Conservation (phyloP, 2,888 invertebrate species). For the Habroteleia sp. region DNA sequence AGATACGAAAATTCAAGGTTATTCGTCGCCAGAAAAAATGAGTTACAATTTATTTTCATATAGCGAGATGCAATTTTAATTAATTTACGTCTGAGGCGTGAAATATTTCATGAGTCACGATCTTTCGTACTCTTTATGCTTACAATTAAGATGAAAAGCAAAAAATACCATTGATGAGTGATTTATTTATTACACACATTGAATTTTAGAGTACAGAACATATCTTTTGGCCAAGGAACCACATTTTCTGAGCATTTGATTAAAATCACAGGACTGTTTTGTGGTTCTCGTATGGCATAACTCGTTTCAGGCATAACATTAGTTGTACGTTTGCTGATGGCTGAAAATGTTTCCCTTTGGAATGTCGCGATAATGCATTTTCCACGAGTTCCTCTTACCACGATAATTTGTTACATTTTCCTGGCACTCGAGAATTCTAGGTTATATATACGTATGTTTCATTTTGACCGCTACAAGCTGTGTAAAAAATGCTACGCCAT, state of each 20-base stretch:
- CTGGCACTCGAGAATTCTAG: conserved; percentile 38
- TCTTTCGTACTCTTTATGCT: conserved; percentile 1
- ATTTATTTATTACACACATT: conserved; percentile 5
- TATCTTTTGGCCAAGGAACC: not conserved
- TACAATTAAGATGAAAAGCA: not conserved
- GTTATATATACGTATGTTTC: conserved; percentile 34
- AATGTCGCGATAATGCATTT: conserved; percentile 58
- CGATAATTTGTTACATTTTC: conserved; percentile 57
- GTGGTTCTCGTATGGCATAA: conserved; percentile 24
- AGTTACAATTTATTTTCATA: conserved; percentile 46
- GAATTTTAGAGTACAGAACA: not conserved
- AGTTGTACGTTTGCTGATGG: conserved; percentile 33
- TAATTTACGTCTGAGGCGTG: conserved; percentile 18
- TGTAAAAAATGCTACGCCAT: conserved; percentile 28
- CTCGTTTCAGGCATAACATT: conserved; percentile 40
- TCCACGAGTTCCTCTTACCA: conserved; percentile 47
- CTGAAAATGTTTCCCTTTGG: conserved; percentile 34
- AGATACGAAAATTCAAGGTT: conserved; percentile 46
- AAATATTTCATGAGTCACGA: conserved; percentile 26
- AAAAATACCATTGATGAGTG: conserved; percentile 3
- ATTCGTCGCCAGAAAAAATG: conserved; percentile 39
- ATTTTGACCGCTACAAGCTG: conserved; percentile 37
- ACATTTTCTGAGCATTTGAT: conserved; percentile 27
- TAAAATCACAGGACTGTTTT: conserved; percentile 28
- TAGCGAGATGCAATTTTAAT: conserved; percentile 40